Percentiles rank a stretch among this genome's conserved stretches.
These are phyloP conservation scores for Brachionus koreanus DNA, from an alignment of 1,140 invertebrate genomes.

Conservation along the genomic window DNA sequence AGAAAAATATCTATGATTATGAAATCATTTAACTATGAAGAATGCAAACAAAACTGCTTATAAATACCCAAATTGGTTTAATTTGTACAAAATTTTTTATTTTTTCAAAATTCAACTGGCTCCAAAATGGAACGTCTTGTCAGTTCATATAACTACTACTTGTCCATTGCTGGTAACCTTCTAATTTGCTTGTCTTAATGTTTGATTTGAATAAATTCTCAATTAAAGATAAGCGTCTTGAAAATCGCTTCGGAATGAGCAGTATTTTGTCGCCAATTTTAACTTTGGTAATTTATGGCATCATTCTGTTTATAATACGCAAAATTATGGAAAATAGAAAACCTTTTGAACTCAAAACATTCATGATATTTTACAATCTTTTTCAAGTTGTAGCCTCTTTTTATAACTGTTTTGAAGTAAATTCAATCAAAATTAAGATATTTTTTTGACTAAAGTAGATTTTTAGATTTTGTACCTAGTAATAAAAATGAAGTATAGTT, in stretches of 20 bases:
- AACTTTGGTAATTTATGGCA: neutral
- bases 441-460: neutral
- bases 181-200: neutral
- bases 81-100: neutral
- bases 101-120: neutral
- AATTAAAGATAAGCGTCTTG: constrained; percentile 5
- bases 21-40: neutral
- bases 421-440: neutral
- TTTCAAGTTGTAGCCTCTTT: constrained; percentile 10
- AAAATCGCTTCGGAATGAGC: neutral
- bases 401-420: constrained; percentile 42
- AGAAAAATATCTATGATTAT: constrained; percentile 1
- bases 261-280: neutral
- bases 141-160: constrained; percentile 28
- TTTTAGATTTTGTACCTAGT: neutral
- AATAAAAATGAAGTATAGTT: constrained; percentile 2
- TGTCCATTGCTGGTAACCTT: neutral
- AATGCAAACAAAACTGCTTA: neutral
- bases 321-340: constrained; percentile 37
- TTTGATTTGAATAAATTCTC: neutral
- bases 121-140: constrained; percentile 6
- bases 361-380: constrained; percentile 35
- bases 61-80: neutral
- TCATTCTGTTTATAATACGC: neutral
- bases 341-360: constrained; percentile 26